Evolutionary conservation across 2,797 vertebrate genomes (phyloP).

Genomic region (Hydrophis major): DNA sequence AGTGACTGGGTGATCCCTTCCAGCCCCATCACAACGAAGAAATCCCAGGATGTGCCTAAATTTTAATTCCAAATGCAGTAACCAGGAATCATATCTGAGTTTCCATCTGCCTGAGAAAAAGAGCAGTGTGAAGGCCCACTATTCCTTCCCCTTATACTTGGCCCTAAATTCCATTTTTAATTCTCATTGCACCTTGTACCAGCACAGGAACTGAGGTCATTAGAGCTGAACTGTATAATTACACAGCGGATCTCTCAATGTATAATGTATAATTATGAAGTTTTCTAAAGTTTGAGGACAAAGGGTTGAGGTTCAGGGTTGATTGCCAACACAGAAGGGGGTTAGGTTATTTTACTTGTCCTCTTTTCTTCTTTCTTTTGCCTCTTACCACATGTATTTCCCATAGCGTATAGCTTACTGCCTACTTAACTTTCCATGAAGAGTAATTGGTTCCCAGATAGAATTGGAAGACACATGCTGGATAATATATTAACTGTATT

Average conservation of each 20-base stretch:
- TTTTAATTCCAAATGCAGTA: constrained; percentile 26
- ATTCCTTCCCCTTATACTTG: constrained; percentile 42
- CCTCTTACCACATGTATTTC: constrained; percentile 18
- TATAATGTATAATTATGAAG: constrained; percentile 68
- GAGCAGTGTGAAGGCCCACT: background rate
- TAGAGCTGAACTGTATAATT: constrained; percentile 67
- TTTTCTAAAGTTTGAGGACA: constrained; percentile 60
- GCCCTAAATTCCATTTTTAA: constrained; percentile 55
- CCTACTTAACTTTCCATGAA: constrained; percentile 64
- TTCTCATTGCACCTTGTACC: constrained; percentile 51
- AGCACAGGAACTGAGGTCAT: constrained; percentile 57
- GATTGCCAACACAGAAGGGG: constrained; percentile 43
- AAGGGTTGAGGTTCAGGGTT: constrained; percentile 32
- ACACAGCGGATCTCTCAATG: constrained; percentile 57
- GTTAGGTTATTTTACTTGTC: background rate
- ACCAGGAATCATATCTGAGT: background rate
- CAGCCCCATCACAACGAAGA: background rate
- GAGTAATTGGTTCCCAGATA: constrained; percentile 62
- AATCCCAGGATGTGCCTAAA: constrained; percentile 1
- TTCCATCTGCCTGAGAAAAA: background rate
- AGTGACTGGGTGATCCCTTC: background rate
- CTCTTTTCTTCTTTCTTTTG: background rate
- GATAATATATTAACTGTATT: constrained; percentile 62
- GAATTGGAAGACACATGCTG: constrained; percentile 58
- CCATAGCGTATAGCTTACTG: constrained; percentile 55